phyloP scores from a whole-genome alignment of 2,797 vertebrate species.

The Girardinus metallicus region DNA sequence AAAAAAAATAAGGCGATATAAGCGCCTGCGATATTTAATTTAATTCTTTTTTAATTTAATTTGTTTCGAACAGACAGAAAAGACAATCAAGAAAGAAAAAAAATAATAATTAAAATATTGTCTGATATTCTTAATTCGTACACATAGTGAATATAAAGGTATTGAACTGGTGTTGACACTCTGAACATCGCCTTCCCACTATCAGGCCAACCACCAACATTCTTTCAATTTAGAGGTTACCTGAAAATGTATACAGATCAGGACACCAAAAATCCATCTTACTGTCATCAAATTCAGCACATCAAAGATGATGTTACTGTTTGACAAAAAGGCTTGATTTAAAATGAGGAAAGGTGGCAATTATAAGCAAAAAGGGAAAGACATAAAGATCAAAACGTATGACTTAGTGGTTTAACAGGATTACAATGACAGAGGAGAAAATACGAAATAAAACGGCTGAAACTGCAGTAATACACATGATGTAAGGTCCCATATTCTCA shows the following conservation, averaged over 20 bases:
- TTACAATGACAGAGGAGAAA: not conserved
- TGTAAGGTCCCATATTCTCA: not conserved
- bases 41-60: too few species aligned
- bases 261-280: conserved; percentile 13
- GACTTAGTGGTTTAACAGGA: not conserved
- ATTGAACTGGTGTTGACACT: conserved; percentile 45
- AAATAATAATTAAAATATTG: too few species aligned
- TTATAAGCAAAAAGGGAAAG: not conserved
- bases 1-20: conserved; percentile 34
- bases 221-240: conserved; percentile 26
- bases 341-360: conserved; percentile 1
- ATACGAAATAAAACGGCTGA: not conserved
- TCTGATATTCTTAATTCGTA: conserved; percentile 44
- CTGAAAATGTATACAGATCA: conserved; percentile 32
- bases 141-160: conserved; percentile 31
- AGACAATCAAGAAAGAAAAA: too few species aligned
- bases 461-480: not conserved
- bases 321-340: conserved; percentile 32
- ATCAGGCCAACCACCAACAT: not conserved
- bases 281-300: conserved; percentile 36
- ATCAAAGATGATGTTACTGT: conserved; percentile 43
- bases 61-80: too few species aligned
- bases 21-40: conserved; percentile 38
- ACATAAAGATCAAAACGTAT: not conserved
- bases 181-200: not conserved